Base-by-base conservation (phyloP, 2,797 vertebrate genomes). In the Pelobates cultripes region DNA sequence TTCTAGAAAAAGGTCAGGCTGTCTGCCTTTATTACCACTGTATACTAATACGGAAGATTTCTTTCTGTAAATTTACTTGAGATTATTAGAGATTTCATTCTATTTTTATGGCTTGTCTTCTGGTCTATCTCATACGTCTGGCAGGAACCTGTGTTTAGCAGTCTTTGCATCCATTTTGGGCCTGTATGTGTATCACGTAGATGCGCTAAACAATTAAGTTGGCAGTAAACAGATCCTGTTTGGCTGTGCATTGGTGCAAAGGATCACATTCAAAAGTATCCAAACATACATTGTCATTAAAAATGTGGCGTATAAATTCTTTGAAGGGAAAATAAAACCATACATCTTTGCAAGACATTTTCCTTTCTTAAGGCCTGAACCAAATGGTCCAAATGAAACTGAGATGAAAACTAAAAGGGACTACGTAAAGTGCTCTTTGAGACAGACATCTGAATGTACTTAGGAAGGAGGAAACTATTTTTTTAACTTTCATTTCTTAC, bases 381-480 rank as follows among this genome's bases (percentile, higher is more conserved):
- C 80, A 84, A 80, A 80, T 0, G 77, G 79, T 84, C 60, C 72
- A 87, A 73, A 82, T 87, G 71, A 88, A 88, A 81, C 45, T 47
- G 75, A 77, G 87, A 86, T 73, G 84, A 85, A 85, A 88, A 92
- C 88, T 80, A 84, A 85, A 87, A 85, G 86, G 83, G 86, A 89
- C 86, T 70, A 43, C 67, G 83, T 61, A 40, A 83, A 70, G 45
- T 76, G 45, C 60, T 86, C 75, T 80, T 71, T 72, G 79, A 89
- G 51, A 70, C 79, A 87, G 84, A 93, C 93, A 94, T 94, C 92
- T 94, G 93, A 93, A 93, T 92, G 89, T 90, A 94, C 89, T 94
- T 94, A 94, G 87, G 13, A 53, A 71, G 83, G 83, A 87, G 89
- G 86, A 88, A 90, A 87, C 86, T 85, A 77, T 51, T 70, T 86